These are phyloP conservation scores for Lipotes vexillifer DNA, from an alignment of 2,113 vertebrate species.

Conservation along the genomic window DNA sequence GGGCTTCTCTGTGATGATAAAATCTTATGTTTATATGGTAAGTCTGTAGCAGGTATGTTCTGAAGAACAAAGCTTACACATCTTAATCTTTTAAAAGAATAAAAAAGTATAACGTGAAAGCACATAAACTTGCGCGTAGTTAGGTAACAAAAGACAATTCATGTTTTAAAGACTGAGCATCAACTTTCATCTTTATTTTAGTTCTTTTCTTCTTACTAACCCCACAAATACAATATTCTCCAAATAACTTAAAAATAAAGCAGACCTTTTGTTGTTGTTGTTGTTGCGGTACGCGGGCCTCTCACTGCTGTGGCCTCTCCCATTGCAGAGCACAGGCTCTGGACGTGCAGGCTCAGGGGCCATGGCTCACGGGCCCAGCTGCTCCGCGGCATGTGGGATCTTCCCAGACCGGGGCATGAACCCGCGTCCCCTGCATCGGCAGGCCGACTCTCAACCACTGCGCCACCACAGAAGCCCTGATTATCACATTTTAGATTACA, in stretches of 20 bases:
- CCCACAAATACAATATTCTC: neutral
- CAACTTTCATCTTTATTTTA: slow-evolving; percentile 1
- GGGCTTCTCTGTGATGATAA: neutral
- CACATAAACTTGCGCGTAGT: neutral
- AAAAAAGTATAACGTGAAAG: neutral
- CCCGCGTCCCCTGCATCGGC: too few species aligned
- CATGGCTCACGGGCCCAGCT: too few species aligned
- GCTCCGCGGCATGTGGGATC: too few species aligned
- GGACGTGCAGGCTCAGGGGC: too few species aligned
- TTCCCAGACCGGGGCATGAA: too few species aligned
- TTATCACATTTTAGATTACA: neutral
- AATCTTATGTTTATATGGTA: neutral
- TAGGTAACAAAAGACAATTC: slow-evolving; percentile 2
- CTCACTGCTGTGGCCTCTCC: too few species aligned
- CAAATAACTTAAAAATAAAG: slow-evolving; percentile 11
- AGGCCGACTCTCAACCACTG: too few species aligned
- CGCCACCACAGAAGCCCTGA: neutral
- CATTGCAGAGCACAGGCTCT: too few species aligned
- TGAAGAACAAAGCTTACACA: neutral
- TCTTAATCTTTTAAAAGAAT: neutral
- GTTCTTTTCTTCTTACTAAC: neutral
- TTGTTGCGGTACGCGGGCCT: too few species aligned
- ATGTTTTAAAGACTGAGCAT: neutral
- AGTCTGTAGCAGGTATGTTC: neutral
- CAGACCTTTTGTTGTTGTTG: neutral